Conservation (phyloP, 2,888 invertebrate genomes). For the Chloroclysta siterata region DNA sequence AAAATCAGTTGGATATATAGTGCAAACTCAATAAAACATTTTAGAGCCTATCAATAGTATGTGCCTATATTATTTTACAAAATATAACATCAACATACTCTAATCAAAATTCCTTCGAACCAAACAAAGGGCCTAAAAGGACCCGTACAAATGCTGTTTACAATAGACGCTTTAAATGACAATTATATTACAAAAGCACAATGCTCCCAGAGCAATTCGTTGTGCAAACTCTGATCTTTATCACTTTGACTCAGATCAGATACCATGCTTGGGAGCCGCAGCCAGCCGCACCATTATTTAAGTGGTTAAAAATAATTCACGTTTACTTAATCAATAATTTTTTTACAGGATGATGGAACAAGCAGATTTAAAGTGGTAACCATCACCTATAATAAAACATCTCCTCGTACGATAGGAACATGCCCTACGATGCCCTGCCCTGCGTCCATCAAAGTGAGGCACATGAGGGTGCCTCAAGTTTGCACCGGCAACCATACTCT, state of each 20-base stretch:
- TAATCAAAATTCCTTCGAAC: neutral
- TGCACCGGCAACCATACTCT: no score
- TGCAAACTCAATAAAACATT: neutral
- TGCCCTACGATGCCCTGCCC: no score
- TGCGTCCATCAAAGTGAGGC: no score
- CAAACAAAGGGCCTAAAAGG: constrained; percentile 12
- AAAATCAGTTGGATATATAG: no score
- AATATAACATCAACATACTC: neutral
- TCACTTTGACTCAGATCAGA: constrained; percentile 45
- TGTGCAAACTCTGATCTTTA: constrained; percentile 52
- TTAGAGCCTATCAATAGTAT: neutral
- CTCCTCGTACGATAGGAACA: no score
- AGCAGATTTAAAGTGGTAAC: no score
- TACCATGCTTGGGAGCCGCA: constrained; percentile 44
- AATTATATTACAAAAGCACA: constrained; percentile 50
- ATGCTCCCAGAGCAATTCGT: constrained; percentile 48
- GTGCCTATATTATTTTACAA: neutral
- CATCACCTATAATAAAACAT: no score
- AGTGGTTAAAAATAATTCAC: constrained; percentile 8
- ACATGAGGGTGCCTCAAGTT: no score
- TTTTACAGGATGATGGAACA: no score
- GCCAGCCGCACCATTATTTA: neutral
- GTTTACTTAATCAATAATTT: no score
- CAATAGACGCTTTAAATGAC: constrained; percentile 37
- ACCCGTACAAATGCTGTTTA: constrained; percentile 33